Evolutionary conservation across 2,797 vertebrate species (phyloP).

Genomic region (Bovichtus variegatus): DNA sequence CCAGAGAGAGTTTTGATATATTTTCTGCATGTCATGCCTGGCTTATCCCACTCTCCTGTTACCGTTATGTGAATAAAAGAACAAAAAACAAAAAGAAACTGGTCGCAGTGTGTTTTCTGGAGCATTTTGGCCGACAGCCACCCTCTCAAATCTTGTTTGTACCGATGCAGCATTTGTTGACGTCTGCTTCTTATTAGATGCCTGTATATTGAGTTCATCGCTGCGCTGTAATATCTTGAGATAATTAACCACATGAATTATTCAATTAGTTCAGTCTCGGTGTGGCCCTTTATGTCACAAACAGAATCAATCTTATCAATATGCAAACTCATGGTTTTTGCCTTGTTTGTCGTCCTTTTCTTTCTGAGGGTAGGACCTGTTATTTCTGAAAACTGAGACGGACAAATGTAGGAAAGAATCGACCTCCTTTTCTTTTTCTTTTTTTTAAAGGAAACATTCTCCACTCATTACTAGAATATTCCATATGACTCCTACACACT

Average conservation of each 20-base stretch:
- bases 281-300: constrained; percentile 31
- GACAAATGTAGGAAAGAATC: constrained; percentile 11
- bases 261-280: constrained; percentile 43
- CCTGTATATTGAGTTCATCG: constrained; percentile 22
- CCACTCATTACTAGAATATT: constrained; percentile 49
- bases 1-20: constrained; percentile 77
- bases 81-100: constrained; percentile 48
- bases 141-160: constrained; percentile 21
- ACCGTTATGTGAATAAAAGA: constrained; percentile 74
- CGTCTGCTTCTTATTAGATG: constrained; percentile 22
- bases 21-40: constrained; percentile 75
- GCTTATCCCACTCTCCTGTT: constrained; percentile 58
- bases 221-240: constrained; percentile 31
- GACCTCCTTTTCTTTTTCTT: not conserved
- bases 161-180: constrained; percentile 35
- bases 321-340: constrained; percentile 26
- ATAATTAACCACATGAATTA: constrained; percentile 59
- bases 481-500: constrained; percentile 29
- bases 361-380: not conserved
- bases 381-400: not conserved
- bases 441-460: constrained; percentile 11
- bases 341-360: not conserved
- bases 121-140: constrained; percentile 5
- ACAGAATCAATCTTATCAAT: constrained; percentile 24
- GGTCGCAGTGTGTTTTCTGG: not conserved